Conservation (phyloP, 2,888 invertebrate species). For the Chesias legatella region DNA sequence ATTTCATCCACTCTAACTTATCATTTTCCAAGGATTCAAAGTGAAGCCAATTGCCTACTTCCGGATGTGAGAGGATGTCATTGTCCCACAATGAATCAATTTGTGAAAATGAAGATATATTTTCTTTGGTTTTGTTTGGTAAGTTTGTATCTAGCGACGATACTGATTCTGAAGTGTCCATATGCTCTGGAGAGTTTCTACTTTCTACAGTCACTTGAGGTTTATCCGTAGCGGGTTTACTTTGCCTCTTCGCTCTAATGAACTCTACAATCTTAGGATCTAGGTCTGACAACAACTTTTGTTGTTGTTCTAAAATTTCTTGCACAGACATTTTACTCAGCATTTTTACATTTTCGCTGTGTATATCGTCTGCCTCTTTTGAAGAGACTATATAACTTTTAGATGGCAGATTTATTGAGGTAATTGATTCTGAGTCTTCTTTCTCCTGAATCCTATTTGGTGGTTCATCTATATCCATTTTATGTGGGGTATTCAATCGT, state of each 20-base stretch:
- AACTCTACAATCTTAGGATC: slow-evolving; percentile 85
- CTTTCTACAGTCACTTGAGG: not conserved
- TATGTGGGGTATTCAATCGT: slow-evolving; percentile 15
- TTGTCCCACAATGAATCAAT: slow-evolving; percentile 69
- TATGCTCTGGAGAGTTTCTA: slow-evolving; percentile 32
- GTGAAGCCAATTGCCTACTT: slow-evolving; percentile 88
- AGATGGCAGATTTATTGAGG: slow-evolving; percentile 40
- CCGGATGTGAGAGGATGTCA: slow-evolving; percentile 80
- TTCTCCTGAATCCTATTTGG: slow-evolving; percentile 19
- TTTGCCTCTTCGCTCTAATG: slow-evolving; percentile 68
- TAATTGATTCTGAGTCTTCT: slow-evolving; percentile 4
- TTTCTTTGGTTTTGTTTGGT: slow-evolving; percentile 1
- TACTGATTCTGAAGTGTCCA: slow-evolving; percentile 45
- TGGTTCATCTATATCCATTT: slow-evolving; percentile 53
- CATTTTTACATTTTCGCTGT: slow-evolving; percentile 85
- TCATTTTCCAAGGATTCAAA: slow-evolving; percentile 93
- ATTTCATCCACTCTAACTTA: slow-evolving; percentile 94
- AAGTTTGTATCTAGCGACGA: slow-evolving; percentile 15
- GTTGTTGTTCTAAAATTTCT: slow-evolving; percentile 87
- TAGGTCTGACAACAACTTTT: slow-evolving; percentile 82
- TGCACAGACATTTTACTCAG: slow-evolving; percentile 84
- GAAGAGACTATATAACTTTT: slow-evolving; percentile 74
- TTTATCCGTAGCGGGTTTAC: slow-evolving; percentile 1
- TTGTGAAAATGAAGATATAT: slow-evolving; percentile 11
- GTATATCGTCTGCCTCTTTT: slow-evolving; percentile 81